Base-by-base conservation (phyloP, 2,888 invertebrate species). In the Muscina levida region DNA sequence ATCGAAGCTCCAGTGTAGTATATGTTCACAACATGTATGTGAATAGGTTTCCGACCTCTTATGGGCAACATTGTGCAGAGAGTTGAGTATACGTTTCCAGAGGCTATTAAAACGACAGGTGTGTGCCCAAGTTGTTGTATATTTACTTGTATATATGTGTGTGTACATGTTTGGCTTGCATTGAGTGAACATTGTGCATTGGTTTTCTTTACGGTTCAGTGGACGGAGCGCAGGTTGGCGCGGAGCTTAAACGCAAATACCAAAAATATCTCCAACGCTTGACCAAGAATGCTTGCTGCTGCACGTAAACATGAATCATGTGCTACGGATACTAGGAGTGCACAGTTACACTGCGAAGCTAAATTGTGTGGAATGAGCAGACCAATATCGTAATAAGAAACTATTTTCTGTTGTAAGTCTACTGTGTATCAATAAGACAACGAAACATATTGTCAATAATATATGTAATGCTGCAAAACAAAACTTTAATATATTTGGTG, bases 181-280 rank as follows among this genome's bases (percentile, higher is more conserved):
- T 37, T 22, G 74, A 56, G 72, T 53, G 74, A 51, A 65, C 77
- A 81, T 78, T 72, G 56, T 62, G 56, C 77, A 77, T 77, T 56
- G 56, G 59, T 26, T 77, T 67, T 57, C 46, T 77, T 67, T 57
- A 67, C 15, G 71, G 31, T 56, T 72, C 68, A 42, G n/a, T 62
- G 62, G 31, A 31, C 3, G 8, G 8, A 3, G 42, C 42, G 22
- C 62, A 2, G 24, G 31, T 31, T 31, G 44, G 24, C 24, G 51
- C 62, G 37, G 31, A 6, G n/a, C 31, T 31, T 74, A 62, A 51
- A 56, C 62, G 42, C 24, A 81, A 77, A 72, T 81, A 72, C 77
- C 73, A 68, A 68, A 72, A 81, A 81, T 81, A 81, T 74, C 77
- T 74, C 39, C 57, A 74, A 81, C 59, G 81, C 81, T 81, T 81